phyloP scores from a whole-genome alignment of 1,140 invertebrate genomes.

The Hylyphantes graminicola region DNA sequence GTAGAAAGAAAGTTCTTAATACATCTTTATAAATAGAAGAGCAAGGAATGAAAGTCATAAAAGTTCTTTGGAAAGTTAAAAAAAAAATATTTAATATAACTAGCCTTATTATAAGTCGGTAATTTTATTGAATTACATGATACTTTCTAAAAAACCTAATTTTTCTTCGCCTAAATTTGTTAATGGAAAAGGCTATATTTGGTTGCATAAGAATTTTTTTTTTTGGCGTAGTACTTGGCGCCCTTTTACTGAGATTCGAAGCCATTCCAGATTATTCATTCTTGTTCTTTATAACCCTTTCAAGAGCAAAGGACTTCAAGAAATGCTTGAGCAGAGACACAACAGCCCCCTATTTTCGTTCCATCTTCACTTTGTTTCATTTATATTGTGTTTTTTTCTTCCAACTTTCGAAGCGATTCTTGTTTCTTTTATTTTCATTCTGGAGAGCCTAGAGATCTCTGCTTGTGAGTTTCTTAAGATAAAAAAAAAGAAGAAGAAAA shows the following conservation, averaged over 20 bases:
- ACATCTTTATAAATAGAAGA: too few relatives aligned
- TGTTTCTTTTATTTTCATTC: not conserved
- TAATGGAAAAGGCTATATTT: too few relatives aligned
- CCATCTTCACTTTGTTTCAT: not conserved
- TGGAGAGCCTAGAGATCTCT: slow-evolving; percentile 25
- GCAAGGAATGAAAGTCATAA: too few relatives aligned
- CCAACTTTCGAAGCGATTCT: not conserved
- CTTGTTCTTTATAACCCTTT: slow-evolving; percentile 41
- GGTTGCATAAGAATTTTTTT: too few relatives aligned
- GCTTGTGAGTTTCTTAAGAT: not conserved
- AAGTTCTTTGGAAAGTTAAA: too few relatives aligned
- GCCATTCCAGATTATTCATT: slow-evolving; percentile 22
- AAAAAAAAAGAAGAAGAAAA: not conserved
- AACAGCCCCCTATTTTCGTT: slow-evolving; percentile 29
- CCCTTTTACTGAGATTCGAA: not conserved
- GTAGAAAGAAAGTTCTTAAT: too few relatives aligned
- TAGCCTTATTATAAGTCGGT: too few relatives aligned
- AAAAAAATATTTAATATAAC: too few relatives aligned
- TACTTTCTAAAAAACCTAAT: too few relatives aligned
- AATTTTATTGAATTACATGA: too few relatives aligned
- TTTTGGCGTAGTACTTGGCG: slow-evolving; percentile 1
- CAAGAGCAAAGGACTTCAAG: slow-evolving; percentile 51
- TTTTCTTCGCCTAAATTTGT: too few relatives aligned
- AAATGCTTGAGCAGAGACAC: slow-evolving; percentile 38
- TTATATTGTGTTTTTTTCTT: slow-evolving; percentile 29